These are phyloP conservation scores for Andrena chrysosceles DNA, from an alignment of 2,888 invertebrate genomes.

Conservation along the genomic window DNA sequence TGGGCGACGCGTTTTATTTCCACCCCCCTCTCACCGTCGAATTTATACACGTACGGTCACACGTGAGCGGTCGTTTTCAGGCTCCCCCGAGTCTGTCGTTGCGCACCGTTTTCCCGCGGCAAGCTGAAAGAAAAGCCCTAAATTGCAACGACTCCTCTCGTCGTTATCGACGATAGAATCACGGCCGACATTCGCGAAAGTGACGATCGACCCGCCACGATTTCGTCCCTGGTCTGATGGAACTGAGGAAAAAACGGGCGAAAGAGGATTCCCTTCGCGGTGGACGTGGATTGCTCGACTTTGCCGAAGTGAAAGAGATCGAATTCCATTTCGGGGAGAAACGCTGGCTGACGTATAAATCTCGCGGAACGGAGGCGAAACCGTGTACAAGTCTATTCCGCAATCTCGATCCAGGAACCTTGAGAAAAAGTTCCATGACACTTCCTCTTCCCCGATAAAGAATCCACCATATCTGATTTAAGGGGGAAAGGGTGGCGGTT, in stretches of 20 bases:
- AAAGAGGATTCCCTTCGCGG: constrained; percentile 5
- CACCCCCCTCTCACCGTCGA: background rate
- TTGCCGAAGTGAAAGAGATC: background rate
- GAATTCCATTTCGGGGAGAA: constrained; percentile 38
- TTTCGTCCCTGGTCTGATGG: constrained; percentile 22
- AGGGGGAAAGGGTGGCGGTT: no score
- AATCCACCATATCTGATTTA: no score
- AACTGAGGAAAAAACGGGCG: constrained; percentile 7
- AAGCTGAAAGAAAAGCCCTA: constrained; percentile 56
- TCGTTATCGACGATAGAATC: constrained; percentile 66
- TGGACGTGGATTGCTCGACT: background rate
- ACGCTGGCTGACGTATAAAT: background rate
- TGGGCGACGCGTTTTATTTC: constrained; percentile 47
- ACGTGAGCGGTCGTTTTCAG: constrained; percentile 3
- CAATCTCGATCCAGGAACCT: background rate
- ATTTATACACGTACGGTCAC: constrained; percentile 27
- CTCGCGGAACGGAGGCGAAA: background rate
- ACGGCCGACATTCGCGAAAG: constrained; percentile 45
- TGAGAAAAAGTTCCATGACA: no score
- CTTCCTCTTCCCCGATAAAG: no score
- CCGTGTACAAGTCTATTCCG: background rate
- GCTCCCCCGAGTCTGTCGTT: background rate
- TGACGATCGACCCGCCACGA: constrained; percentile 54
- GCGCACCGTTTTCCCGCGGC: constrained; percentile 2
- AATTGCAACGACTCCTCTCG: constrained; percentile 60